Conservation (phyloP, 1,140 invertebrate genomes). For the Pogonus chalceus region DNA sequence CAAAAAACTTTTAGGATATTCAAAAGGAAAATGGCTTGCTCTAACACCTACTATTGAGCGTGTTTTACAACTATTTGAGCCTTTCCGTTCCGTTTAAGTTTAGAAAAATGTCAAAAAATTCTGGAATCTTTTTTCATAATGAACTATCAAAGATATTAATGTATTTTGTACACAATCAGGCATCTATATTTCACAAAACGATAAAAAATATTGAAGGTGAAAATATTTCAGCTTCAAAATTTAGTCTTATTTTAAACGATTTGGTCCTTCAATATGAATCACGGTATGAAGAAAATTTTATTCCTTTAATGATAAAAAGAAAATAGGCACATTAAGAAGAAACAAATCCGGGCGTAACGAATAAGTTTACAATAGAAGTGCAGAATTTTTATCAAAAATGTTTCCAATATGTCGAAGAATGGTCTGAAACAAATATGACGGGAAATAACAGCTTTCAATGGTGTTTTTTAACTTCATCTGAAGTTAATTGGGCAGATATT, state of each 20-base stretch:
- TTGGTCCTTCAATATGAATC: background rate
- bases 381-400: background rate
- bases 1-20: background rate
- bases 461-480: background rate
- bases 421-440: no score
- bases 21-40: background rate
- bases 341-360: background rate
- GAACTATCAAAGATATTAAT: background rate
- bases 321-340: background rate
- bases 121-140: background rate
- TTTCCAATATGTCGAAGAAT: no score
- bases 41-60: background rate
- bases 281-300: background rate
- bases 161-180: background rate
- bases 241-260: background rate
- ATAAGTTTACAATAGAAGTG: background rate
- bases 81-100: background rate
- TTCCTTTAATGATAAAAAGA: background rate
- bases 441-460: background rate
- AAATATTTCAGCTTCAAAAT: background rate
- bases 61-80: background rate
- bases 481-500: background rate
- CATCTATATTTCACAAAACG: no score
- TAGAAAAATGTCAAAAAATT: slow-evolving; percentile 7
- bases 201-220: background rate